Percentiles rank a stretch among this genome's conserved stretches.
Conservation (phyloP, 2,797 vertebrate genomes). For the Pseudomugil tenellus region DNA sequence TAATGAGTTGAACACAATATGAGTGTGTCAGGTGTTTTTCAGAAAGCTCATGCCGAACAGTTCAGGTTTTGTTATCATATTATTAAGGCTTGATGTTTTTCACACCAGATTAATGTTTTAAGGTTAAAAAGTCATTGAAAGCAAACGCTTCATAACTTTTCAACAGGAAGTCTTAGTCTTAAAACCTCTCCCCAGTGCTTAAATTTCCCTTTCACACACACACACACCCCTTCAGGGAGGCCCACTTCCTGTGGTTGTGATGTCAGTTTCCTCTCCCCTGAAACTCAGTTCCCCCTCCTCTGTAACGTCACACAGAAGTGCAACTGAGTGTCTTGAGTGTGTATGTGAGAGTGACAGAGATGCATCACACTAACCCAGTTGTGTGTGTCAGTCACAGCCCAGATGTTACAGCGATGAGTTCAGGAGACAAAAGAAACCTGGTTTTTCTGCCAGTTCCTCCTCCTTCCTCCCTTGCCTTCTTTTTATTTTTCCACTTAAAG, state of each 20-base stretch:
- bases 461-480: neutral
- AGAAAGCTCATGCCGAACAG: conserved; percentile 6
- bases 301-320: conserved; percentile 45
- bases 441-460: neutral
- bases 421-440: conserved; percentile 35
- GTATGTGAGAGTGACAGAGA: conserved; percentile 1
- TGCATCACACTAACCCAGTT: conserved; percentile 42
- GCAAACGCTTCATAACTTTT: conserved; percentile 37
- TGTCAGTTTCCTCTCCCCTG: conserved; percentile 64
- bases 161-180: conserved; percentile 72
- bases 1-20: conserved; percentile 39
- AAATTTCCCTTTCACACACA: conserved; percentile 1
- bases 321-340: conserved; percentile 16
- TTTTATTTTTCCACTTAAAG: conserved; percentile 25
- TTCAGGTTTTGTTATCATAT: conserved; percentile 20
- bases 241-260: conserved; percentile 74
- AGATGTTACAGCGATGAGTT: conserved; percentile 45
- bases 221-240: conserved; percentile 56
- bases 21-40: conserved; percentile 34
- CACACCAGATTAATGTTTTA: conserved; percentile 1
- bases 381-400: conserved; percentile 44
- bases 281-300: conserved; percentile 49
- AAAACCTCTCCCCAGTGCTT: conserved; percentile 23
- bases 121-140: neutral
- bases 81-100: conserved; percentile 5